Evolutionary conservation across 2,888 invertebrate genomes (phyloP), one percentile per base, ranked within the genome.

Genomic region (Cataglyphis livida): DNA sequence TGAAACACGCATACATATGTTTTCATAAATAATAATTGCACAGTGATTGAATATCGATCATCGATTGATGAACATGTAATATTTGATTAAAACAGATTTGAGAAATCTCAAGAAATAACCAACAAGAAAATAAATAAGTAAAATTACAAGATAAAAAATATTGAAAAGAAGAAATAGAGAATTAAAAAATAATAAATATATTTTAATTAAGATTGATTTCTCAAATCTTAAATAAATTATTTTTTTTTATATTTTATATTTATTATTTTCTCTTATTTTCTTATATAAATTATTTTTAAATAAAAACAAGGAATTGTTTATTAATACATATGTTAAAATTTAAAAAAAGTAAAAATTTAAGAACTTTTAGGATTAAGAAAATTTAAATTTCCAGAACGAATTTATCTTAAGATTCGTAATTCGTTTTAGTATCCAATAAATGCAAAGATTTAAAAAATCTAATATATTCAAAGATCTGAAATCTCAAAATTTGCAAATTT

Each of bases 1-100:
- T 93, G 61, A 32, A 91, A 89, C 76, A 87, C 3, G 79, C n/a
- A 84, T 64, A 54, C 15, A 85, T 35, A 65, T 7, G 25, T 28
- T 59, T 64, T 74, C 7, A 35, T 68, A 41, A 54, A 65, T 6
- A 66, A 44, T 59, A n/a, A 10, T 68, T 44, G 1, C 12, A 28
- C 7, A 15, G 28, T 12, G 3, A 25, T 51, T 7, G 0, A 51
- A 18, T 54, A 62, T 61, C 12, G 25, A 83, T 83, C 82, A 83
- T 85, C 59, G 65, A 89, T 82, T 85, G 85, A 28, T 28, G 28
- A 3, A 87, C 79, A 85, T 74, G 54, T 79, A 84, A 86, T 65
- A 65, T 38, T 70, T 41, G 15, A 57, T 25, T 21, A 0, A 32
- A 3, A 78, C 7, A 41, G 1, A 57, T 54, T 15, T 15, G 0